These are phyloP conservation scores for Thalassarche chlororhynchos DNA, from an alignment of 2,113 vertebrate species.

Conservation along the genomic window DNA sequence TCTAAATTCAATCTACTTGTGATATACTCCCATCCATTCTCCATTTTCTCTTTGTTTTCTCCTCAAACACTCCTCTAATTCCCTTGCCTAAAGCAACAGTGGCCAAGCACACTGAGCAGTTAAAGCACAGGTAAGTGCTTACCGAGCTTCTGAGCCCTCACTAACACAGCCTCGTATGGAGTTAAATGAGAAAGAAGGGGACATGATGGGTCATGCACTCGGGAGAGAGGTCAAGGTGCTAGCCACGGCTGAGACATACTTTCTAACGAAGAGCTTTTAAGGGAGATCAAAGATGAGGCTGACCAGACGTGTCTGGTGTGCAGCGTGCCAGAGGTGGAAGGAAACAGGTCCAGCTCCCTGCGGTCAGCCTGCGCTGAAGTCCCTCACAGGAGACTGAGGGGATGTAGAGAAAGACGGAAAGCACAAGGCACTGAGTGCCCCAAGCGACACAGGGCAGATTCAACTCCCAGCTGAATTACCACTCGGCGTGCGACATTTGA, in stretches of 20 bases:
- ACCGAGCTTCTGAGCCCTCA: neutral
- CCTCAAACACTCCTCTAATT: neutral
- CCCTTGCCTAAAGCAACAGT: neutral
- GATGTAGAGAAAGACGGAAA: neutral
- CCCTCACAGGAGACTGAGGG: neutral
- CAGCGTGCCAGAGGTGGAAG: neutral
- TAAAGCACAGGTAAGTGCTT: neutral
- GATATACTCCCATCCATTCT: neutral
- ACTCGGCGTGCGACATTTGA: neutral
- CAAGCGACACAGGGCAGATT: neutral
- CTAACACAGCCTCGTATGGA: neutral
- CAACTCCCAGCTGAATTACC: neutral
- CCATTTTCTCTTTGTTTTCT: neutral
- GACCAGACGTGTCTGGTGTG: neutral
- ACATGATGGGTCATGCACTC: accelerated
- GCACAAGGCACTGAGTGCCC: neutral
- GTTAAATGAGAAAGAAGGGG: neutral
- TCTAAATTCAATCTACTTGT: neutral
- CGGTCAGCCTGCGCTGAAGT: neutral
- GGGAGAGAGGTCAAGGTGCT: neutral
- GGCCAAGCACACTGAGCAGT: neutral
- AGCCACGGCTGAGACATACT: neutral
- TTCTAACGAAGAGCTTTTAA: neutral
- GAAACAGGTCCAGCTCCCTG: neutral
- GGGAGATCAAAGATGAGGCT: neutral